These are phyloP conservation scores for Chionomys nivalis DNA, from an alignment of 2,113 vertebrate species.

Conservation along the genomic window DNA sequence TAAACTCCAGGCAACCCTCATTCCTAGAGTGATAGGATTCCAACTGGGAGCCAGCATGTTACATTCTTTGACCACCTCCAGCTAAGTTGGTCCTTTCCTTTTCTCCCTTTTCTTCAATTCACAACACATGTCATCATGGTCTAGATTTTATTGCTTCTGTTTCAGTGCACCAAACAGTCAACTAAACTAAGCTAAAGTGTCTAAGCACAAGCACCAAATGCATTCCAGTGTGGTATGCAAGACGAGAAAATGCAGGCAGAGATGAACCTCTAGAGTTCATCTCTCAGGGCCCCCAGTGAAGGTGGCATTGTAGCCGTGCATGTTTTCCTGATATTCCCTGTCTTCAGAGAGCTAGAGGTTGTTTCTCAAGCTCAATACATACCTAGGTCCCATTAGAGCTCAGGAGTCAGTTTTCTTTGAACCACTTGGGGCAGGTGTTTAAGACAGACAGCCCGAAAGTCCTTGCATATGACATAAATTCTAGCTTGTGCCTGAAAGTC, in stretches of 20 bases:
- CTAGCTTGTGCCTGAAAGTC: neutral
- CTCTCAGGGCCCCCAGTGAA: neutral
- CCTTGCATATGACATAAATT: neutral
- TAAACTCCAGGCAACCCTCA: neutral
- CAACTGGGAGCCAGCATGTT: neutral
- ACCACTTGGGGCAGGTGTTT: neutral
- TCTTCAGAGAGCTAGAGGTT: neutral
- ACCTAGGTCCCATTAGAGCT: neutral
- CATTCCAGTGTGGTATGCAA: neutral
- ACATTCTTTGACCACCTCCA: neutral
- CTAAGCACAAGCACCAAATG: neutral
- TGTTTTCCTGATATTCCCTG: neutral
- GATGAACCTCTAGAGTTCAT: neutral
- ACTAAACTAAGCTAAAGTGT: neutral
- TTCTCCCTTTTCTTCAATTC: neutral
- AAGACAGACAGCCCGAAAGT: neutral
- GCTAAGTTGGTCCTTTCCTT: neutral
- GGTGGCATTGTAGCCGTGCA: neutral
- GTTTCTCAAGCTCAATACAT: neutral
- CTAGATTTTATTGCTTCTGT: neutral
- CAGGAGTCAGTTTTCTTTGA: slow-evolving; percentile 15
- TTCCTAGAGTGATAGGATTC: neutral
- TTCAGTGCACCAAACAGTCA: neutral
- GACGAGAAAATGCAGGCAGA: neutral
- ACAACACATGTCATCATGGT: neutral